phyloP scores from a whole-genome alignment of 1,140 invertebrate genomes.

The Trichoplusia ni region DNA sequence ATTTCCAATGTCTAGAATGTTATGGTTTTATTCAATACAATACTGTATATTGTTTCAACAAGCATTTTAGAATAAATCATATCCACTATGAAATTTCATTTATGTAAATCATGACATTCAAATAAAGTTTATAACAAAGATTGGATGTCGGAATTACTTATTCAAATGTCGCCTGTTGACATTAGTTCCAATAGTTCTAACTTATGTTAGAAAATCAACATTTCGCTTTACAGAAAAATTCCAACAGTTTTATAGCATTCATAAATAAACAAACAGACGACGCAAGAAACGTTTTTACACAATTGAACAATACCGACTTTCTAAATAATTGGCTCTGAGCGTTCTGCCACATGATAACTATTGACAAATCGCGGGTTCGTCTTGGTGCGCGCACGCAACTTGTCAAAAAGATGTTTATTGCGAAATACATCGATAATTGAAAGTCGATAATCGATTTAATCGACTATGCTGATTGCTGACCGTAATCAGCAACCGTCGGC shows the following conservation, averaged over 20 bases:
- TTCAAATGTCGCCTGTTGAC: no score
- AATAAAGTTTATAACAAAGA: no score
- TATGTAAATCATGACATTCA: no score
- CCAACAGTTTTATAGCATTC: no score
- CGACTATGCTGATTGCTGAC: background rate
- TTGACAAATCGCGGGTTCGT: slow-evolving; percentile 17
- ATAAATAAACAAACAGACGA: no score
- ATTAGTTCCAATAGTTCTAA: no score
- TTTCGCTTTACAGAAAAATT: no score
- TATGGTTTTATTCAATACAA: background rate
- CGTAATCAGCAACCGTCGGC: slow-evolving; percentile 13
- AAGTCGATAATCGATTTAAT: slow-evolving; percentile 34
- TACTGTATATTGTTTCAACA: no score
- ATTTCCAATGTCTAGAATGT: background rate
- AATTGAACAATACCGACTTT: slow-evolving; percentile 1
- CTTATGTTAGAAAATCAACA: no score
- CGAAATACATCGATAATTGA: slow-evolving; percentile 24
- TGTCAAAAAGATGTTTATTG: slow-evolving; percentile 32
- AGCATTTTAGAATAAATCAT: no score
- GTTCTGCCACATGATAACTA: background rate
- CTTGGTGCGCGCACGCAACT: background rate
- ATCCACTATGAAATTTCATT: no score
- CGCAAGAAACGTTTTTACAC: background rate
- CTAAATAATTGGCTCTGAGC: slow-evolving; percentile 2
- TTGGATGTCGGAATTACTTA: no score